These are phyloP conservation scores for Synanthedon tipuliformis DNA, from an alignment of 2,888 invertebrate species.

Conservation along the genomic window DNA sequence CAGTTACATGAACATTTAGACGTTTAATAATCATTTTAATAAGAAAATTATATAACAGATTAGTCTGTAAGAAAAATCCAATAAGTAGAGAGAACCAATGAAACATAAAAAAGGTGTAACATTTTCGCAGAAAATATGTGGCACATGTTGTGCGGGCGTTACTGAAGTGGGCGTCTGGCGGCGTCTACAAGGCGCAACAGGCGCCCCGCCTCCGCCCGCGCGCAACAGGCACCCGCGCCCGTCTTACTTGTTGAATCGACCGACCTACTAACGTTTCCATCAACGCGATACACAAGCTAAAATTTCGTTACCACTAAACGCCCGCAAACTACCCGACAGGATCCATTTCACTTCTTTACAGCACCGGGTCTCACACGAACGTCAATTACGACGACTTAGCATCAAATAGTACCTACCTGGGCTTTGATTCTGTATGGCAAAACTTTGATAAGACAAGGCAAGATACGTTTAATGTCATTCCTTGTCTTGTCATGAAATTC, in stretches of 20 bases:
- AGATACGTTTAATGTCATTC: too few species aligned
- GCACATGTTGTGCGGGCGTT: background rate
- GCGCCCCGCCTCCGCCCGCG: slow-evolving; percentile 49
- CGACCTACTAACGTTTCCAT: slow-evolving; percentile 63
- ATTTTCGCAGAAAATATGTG: background rate
- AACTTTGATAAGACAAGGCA: too few species aligned
- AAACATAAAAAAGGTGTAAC: background rate
- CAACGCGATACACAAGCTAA: slow-evolving; percentile 40
- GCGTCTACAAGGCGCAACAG: slow-evolving; percentile 67
- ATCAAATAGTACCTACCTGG: too few species aligned
- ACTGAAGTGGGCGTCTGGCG: slow-evolving; percentile 25
- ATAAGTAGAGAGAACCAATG: background rate
- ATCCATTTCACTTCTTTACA: too few species aligned
- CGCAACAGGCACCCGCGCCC: slow-evolving; percentile 60
- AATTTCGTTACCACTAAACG: slow-evolving; percentile 9
- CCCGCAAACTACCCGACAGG: background rate
- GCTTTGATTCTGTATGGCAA: too few species aligned
- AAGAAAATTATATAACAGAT: too few species aligned
- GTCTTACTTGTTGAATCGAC: slow-evolving; percentile 69
- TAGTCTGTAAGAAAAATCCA: too few species aligned
- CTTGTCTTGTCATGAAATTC: too few species aligned
- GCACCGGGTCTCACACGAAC: too few species aligned
- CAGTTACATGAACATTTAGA: too few species aligned
- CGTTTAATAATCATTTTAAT: too few species aligned
- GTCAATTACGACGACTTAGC: too few species aligned